Evolutionary conservation across 2,113 vertebrate species (phyloP).

Genomic region (Engystomops pustulosus): DNA sequence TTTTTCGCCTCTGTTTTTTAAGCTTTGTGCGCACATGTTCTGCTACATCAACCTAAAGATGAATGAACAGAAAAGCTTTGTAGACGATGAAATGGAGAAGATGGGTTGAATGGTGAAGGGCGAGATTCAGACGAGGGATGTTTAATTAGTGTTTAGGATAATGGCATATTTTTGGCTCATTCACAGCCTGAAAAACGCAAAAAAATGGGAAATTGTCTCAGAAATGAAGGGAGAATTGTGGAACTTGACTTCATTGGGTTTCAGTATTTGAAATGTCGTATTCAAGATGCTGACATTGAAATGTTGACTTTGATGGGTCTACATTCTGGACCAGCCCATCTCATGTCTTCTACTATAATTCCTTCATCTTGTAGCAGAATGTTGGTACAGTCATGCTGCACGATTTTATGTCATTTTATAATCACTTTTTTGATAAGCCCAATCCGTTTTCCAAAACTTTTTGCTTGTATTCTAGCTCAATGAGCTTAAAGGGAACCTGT

Average conservation of each 20-base stretch:
- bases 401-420: too few relatives aligned
- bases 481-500: too few relatives aligned
- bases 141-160: conserved; percentile 11
- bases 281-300: too few relatives aligned
- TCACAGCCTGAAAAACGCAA: neutral
- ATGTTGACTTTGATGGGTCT: neutral
- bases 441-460: too few relatives aligned
- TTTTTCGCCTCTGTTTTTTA: conserved; percentile 19
- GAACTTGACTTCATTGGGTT: neutral
- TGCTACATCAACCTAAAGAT: conserved; percentile 9
- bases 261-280: too few relatives aligned
- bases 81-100: conserved; percentile 14
- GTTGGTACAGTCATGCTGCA: too few relatives aligned
- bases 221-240: neutral
- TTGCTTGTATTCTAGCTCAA: too few relatives aligned
- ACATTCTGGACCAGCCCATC: too few relatives aligned
- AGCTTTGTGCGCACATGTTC: conserved; percentile 32
- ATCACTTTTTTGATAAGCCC: too few relatives aligned
- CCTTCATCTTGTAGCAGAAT: too few relatives aligned
- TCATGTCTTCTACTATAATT: too few relatives aligned
- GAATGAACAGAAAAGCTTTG: conserved; percentile 26
- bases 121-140: neutral
- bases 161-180: neutral
- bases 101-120: neutral
- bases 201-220: neutral